Conservation (phyloP, 2,888 invertebrate genomes). For the Liopterus haemorrhoidalis region DNA sequence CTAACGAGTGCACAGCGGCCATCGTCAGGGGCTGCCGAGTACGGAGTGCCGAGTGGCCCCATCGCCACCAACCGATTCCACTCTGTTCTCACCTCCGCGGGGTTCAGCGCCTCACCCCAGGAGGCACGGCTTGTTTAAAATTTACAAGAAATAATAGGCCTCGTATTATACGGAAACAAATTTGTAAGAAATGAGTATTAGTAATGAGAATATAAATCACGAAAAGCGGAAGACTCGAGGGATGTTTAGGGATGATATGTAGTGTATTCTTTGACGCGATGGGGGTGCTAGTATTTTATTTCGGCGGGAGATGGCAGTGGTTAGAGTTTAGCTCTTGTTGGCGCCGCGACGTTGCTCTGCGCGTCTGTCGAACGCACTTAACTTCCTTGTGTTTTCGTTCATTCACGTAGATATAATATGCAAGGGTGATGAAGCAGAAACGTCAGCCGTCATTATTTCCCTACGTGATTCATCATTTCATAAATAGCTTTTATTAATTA, state of each 20-base stretch:
- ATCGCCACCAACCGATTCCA: constrained; percentile 5
- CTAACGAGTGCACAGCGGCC: constrained; percentile 1
- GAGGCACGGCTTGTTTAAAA: constrained; percentile 11
- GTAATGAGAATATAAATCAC: constrained; percentile 22
- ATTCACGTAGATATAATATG: constrained; percentile 13
- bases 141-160: constrained; percentile 13
- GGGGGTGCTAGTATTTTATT: constrained; percentile 17
- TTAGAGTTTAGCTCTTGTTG: constrained; percentile 7
- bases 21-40: neutral
- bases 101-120: constrained; percentile 6
- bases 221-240: constrained; percentile 12
- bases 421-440: constrained; percentile 14
- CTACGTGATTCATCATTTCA: constrained; percentile 19
- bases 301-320: constrained; percentile 7
- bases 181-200: constrained; percentile 24
- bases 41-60: constrained; percentile 1
- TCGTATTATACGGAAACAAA: constrained; percentile 20
- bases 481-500: constrained; percentile 18
- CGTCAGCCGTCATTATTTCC: neutral
- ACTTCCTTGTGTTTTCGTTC: constrained; percentile 1
- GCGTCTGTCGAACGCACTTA: too few relatives aligned
- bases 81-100: constrained; percentile 15
- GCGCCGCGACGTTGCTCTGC: too few relatives aligned
- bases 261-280: constrained; percentile 10
- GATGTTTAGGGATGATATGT: constrained; percentile 14